Evolutionary conservation across 2,113 vertebrate genomes (phyloP).

Genomic region (Lamprologus callipterus): DNA sequence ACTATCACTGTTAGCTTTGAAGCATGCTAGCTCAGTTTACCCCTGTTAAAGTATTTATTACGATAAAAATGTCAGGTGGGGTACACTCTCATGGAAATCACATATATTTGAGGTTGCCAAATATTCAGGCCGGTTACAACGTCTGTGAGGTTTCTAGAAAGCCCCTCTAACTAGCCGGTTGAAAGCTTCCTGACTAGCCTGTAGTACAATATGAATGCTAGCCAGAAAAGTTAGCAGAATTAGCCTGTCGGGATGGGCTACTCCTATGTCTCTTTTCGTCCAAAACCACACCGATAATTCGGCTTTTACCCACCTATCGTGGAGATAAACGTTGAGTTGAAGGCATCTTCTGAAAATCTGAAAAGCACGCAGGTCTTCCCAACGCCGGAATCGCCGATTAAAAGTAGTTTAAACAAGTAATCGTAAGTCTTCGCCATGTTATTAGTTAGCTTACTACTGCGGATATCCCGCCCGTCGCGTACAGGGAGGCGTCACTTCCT

Average conservation of each 20-base stretch:
- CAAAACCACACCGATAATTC: background rate
- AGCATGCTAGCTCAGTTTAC: background rate
- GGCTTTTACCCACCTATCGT: constrained; percentile 82
- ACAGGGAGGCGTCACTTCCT: constrained; percentile 5
- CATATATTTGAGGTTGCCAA: background rate
- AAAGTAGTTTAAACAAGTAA: constrained; percentile 96
- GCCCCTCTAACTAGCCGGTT: background rate
- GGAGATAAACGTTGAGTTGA: constrained; percentile 97
- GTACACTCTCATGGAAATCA: rapidly evolving
- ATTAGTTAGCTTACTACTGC: constrained; percentile 64
- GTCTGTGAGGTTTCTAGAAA: background rate
- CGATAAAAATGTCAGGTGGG: background rate
- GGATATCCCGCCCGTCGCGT: constrained; percentile 70
- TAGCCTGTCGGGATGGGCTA: constrained; percentile 62
- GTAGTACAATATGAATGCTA: constrained; percentile 17
- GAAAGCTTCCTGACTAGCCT: constrained; percentile 38
- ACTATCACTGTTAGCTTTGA: background rate
- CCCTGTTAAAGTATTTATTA: background rate
- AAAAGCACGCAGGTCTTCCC: constrained; percentile 96
- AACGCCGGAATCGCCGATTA: constrained; percentile 96
- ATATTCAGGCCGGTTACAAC: background rate
- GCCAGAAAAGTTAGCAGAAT: constrained; percentile 48
- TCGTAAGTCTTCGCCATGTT: constrained; percentile 96
- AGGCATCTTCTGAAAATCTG: constrained; percentile 96
- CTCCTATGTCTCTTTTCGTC: background rate